Conservation (phyloP, 1,140 invertebrate genomes). For the Parapsyche elsis region DNA sequence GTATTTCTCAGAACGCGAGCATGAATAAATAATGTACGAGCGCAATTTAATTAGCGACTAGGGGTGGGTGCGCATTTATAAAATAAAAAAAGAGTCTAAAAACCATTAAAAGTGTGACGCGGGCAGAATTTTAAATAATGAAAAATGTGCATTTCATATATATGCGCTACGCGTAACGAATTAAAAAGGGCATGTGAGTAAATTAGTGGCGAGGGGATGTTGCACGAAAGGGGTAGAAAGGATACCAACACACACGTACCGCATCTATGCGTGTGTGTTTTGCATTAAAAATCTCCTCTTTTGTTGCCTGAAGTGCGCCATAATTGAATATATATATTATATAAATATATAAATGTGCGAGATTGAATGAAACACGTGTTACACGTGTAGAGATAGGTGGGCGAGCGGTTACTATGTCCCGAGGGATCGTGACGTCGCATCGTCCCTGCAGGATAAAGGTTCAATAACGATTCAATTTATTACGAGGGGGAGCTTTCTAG, state of each 20-base stretch:
- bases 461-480: slow-evolving; percentile 41
- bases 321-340: slow-evolving; percentile 25
- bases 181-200: slow-evolving; percentile 35
- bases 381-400: slow-evolving; percentile 20
- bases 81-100: background rate
- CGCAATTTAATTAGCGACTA: slow-evolving; percentile 20
- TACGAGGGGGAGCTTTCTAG: background rate
- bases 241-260: background rate
- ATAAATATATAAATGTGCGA: background rate
- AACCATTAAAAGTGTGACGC: slow-evolving; percentile 38
- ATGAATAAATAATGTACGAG: background rate
- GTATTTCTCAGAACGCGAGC: background rate
- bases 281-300: slow-evolving; percentile 28
- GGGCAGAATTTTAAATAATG: slow-evolving; percentile 36
- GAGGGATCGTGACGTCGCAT: slow-evolving; percentile 8
- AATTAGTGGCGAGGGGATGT: slow-evolving; percentile 23
- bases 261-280: background rate
- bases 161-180: slow-evolving; percentile 29
- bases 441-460: slow-evolving; percentile 24
- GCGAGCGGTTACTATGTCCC: background rate
- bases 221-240: slow-evolving; percentile 13
- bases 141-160: slow-evolving; percentile 38
- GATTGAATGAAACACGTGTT: slow-evolving; percentile 28
- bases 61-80: background rate
- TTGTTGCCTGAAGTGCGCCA: slow-evolving; percentile 12